A percentile compares a stretch with the other conserved stretches of the same genome.
These are phyloP conservation scores for Cephalopachus bancanus DNA, from an alignment of 2,797 vertebrate genomes.

Conservation along the genomic window DNA sequence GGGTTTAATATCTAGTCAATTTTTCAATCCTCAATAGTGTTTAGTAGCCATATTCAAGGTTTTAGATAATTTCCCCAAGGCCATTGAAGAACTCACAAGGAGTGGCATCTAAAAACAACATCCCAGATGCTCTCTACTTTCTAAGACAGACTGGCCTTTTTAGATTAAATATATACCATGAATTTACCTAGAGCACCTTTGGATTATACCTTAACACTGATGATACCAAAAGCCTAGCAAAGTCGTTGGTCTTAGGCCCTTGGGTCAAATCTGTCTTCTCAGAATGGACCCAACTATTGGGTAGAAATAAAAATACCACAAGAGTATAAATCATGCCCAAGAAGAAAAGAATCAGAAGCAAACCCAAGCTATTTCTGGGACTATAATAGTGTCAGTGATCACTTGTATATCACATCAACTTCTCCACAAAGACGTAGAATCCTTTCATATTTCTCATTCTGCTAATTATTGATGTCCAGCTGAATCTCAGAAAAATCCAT, in stretches of 20 bases:
- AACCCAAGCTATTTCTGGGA: neutral
- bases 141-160: neutral
- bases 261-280: neutral
- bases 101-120: neutral
- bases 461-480: neutral
- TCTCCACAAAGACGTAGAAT: neutral
- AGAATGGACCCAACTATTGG: neutral
- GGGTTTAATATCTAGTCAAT: neutral
- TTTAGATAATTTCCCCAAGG: conserved; percentile 4
- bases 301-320: neutral
- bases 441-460: neutral
- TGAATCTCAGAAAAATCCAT: neutral
- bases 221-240: neutral
- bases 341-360: neutral
- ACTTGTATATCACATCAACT: neutral
- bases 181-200: neutral
- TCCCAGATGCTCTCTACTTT: neutral
- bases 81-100: neutral
- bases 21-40: no score
- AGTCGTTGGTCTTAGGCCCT: neutral
- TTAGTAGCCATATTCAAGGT: no score
- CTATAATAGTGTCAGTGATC: neutral
- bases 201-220: neutral
- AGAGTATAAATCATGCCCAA: neutral
- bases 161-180: neutral